Percentiles rank a stretch among this genome's conserved stretches.
Evolutionary conservation across 30 jellyfish, hydroid and myxozoan species (phyloP).

Genomic region (Aurelia sp.): DNA sequence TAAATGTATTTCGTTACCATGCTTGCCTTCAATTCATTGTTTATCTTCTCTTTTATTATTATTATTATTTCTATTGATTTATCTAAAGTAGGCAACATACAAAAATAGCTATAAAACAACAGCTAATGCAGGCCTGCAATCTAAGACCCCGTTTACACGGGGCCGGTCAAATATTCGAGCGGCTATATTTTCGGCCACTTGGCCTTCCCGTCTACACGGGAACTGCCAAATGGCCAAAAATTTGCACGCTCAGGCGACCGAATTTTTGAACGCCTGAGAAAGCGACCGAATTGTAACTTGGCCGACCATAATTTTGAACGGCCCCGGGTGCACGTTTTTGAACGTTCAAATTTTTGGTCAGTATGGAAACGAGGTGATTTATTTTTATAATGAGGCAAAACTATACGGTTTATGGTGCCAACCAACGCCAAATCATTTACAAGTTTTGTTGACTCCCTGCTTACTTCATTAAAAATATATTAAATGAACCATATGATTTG

Average conservation of each 20-base stretch:
- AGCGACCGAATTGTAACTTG: neutral
- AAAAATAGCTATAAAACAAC: too few species aligned
- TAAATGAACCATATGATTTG: too few species aligned
- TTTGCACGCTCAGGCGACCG: neutral
- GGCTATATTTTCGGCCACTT: neutral
- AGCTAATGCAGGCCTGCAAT: too few species aligned
- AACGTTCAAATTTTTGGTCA: neutral
- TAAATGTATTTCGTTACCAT: too few species aligned
- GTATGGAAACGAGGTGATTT: neutral
- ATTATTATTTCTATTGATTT: too few species aligned
- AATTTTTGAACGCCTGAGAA: slow-evolving; percentile 3
- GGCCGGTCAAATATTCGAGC: slow-evolving; percentile 2
- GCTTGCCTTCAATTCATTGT: too few species aligned
- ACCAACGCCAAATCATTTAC: neutral
- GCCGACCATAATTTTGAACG: slow-evolving; percentile 4
- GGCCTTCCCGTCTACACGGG: neutral
- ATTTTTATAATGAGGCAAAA: neutral
- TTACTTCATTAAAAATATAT: too few species aligned
- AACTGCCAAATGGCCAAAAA: neutral
- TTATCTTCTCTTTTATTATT: too few species aligned
- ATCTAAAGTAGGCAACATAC: too few species aligned
- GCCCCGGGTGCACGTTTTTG: neutral
- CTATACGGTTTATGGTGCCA: neutral
- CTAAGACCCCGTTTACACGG: too few species aligned
- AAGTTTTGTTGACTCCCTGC: too few species aligned